Evolutionary conservation across 1,140 invertebrate genomes (phyloP), one percentile per base, ranked within the genome.

Genomic region (Nylanderia fulva): DNA sequence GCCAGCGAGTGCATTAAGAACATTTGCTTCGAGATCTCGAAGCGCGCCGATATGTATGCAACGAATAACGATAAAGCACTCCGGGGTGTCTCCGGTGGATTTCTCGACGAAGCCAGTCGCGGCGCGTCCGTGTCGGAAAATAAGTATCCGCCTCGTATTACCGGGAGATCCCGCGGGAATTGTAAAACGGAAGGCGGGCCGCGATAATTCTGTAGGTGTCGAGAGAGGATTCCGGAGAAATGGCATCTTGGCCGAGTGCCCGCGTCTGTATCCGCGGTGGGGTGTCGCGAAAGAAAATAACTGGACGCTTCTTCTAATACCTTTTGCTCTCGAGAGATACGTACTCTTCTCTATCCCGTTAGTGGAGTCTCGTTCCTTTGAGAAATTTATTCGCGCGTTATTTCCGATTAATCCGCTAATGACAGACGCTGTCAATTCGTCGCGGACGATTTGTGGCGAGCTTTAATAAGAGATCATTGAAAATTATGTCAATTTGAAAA

Each of bases 151-250:
- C 52, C 45, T 64, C 54, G 85, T 79, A 79, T 84, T 89, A 85
- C 66, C 86, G 58, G 68, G 3, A 61, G 11, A 72, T 86, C 87
- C 68, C 58, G 21, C 11, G 87, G 87, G 88, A 85, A 90, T 89
- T 89, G 88, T 86, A 85, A 86, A 90, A 85, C 87, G 87, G 75
- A 64, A 85, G 75, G 74, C 82, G 82, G 77, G 63, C 60, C 63
- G 58, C 76, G 85, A 90, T 90, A 90, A 90, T 90, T 90, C 64
- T 60, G 69, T 87, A 87, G 85, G 85, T 84, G 82, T 87, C 82
- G 88, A 85, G 85, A 79, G 83, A 87, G 75, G 85, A 85, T 89
- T 85, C 66, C 79, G 76, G 71, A 74, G 58, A 79, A 89, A 87
- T 77, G 85, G 85, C 88, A 75, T 54, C 69, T 90, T 89, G 88